phyloP scores from a whole-genome alignment of 2,888 invertebrate species.

The Epiblema foenella region DNA sequence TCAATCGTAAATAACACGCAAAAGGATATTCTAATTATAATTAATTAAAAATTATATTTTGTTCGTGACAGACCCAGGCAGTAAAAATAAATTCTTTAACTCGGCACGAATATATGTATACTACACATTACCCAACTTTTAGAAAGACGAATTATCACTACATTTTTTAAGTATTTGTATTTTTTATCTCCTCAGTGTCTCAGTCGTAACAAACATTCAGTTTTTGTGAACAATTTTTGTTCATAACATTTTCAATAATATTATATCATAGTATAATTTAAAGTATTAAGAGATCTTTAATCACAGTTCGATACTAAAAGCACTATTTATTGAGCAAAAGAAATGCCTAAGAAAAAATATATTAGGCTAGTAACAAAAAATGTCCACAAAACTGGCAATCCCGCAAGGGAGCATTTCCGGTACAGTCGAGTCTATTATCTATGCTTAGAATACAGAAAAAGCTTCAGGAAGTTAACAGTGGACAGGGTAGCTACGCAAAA shows the following conservation, averaged over 20 bases:
- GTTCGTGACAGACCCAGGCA: not conserved
- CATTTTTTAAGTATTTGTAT: slow-evolving; percentile 13
- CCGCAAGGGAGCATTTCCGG: slow-evolving; percentile 52
- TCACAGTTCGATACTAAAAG: slow-evolving; percentile 41
- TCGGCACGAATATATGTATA: slow-evolving; percentile 48
- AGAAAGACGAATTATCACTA: slow-evolving; percentile 30
- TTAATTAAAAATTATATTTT: too few relatives aligned
- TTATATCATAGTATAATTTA: slow-evolving; percentile 29
- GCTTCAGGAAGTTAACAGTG: slow-evolving; percentile 59
- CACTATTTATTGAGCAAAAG: slow-evolving; percentile 36
- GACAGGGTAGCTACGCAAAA: slow-evolving; percentile 55
- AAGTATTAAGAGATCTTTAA: slow-evolving; percentile 39
- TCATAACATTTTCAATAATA: slow-evolving; percentile 33
- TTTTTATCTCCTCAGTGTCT: slow-evolving; percentile 42
- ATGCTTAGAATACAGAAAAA: slow-evolving; percentile 53
- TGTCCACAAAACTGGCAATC: slow-evolving; percentile 61
- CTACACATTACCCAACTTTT: slow-evolving; percentile 29
- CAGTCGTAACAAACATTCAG: slow-evolving; percentile 52
- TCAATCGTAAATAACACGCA: too few relatives aligned
- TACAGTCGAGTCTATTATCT: slow-evolving; percentile 57
- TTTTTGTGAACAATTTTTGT: slow-evolving; percentile 54
- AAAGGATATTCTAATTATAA: too few relatives aligned
- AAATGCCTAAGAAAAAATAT: slow-evolving; percentile 17
- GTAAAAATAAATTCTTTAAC: slow-evolving; percentile 43
- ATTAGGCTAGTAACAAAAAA: slow-evolving; percentile 54